These are phyloP conservation scores for Podarcis raffonei DNA, from an alignment of 2,113 vertebrate genomes.

Conservation along the genomic window DNA sequence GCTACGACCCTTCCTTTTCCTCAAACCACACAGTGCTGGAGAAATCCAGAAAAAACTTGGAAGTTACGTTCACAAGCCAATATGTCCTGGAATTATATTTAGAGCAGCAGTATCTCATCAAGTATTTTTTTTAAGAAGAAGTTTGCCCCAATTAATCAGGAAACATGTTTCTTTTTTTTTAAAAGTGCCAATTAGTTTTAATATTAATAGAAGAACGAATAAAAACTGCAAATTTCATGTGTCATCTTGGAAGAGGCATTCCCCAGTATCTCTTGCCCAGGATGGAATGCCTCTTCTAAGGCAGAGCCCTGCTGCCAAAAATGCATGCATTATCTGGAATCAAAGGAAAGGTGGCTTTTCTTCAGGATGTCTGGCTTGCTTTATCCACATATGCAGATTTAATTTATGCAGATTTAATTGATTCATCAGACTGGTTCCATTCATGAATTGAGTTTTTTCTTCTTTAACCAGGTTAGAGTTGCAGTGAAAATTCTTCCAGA, in stretches of 20 bases:
- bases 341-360: neutral
- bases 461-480: neutral
- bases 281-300: neutral
- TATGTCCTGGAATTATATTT: neutral
- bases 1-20: neutral
- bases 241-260: neutral
- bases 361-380: neutral
- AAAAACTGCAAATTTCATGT: neutral
- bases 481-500: neutral
- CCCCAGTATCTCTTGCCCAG: too few species aligned
- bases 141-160: neutral
- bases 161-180: neutral
- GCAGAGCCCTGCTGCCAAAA: neutral
- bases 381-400: neutral
- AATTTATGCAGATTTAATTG: neutral
- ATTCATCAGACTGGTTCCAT: neutral
- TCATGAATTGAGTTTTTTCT: neutral
- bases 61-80: neutral
- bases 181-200: neutral
- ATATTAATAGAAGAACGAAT: neutral
- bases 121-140: neutral
- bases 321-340: neutral
- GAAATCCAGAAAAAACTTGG: neutral
- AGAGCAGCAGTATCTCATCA: neutral
- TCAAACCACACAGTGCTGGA: neutral